phyloP scores from a whole-genome alignment of 2,797 vertebrate species.

The Mionectes olivaceus region DNA sequence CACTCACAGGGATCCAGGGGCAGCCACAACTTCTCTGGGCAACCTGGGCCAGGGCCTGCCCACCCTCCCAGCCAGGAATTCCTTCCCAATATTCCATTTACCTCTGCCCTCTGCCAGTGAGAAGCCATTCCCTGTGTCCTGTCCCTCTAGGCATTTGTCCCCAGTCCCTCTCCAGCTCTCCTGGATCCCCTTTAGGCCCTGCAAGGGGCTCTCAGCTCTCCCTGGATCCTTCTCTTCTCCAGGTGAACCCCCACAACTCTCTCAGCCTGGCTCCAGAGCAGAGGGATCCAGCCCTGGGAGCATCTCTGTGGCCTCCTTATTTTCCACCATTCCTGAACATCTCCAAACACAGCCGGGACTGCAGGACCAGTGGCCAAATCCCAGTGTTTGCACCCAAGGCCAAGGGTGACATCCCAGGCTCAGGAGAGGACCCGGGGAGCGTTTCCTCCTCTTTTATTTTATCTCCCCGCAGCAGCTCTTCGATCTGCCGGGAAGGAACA shows the following conservation, averaged over 20 bases:
- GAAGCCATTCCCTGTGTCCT: not conserved
- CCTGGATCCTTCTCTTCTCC: not conserved
- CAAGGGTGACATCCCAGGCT: accelerated
- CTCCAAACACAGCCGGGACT: accelerated
- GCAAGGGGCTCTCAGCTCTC: not conserved
- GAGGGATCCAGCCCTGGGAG: not conserved
- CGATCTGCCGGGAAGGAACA: not conserved
- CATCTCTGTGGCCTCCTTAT: not conserved
- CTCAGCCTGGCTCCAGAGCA: not conserved
- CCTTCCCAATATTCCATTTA: not conserved
- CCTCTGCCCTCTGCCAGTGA: not conserved
- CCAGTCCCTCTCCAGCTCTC: not conserved
- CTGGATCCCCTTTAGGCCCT: not conserved
- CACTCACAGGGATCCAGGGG: not conserved
- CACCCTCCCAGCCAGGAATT: not conserved
- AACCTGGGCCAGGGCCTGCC: no score
- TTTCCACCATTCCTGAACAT: not conserved
- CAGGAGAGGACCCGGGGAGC: not conserved
- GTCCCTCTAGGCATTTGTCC: not conserved
- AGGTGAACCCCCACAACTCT: not conserved
- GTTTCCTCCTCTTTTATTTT: not conserved
- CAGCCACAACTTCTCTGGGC: no score
- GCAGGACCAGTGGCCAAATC: no score
- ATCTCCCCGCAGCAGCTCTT: not conserved
- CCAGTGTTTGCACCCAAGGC: not conserved